Evolutionary conservation across 1,140 invertebrate species (phyloP), one percentile per base, ranked within the genome.

Genomic region (Aricia agestis): DNA sequence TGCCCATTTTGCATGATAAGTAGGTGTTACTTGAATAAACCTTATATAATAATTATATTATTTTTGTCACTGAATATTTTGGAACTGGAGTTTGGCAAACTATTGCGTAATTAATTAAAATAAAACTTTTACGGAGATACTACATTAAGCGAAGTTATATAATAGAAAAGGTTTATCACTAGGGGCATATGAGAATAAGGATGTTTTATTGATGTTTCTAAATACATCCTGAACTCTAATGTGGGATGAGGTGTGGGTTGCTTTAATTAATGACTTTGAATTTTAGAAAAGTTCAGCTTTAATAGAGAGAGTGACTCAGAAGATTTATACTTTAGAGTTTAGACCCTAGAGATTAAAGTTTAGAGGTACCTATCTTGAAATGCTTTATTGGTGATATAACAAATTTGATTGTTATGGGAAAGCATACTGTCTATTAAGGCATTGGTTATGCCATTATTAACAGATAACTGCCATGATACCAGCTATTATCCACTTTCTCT

Each of bases 41-140:
- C 10, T 52, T 52, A 52, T 13, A 15, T 52, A 52, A 52, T 52
- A 15, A 52, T 52, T 52, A 52, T 52, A 15, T 10, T 67, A 68
- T 68, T 57, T 67, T 67, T 6, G 15, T 67, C 67, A 31, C 19
- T 31, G 45, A 18, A 67, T 6, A 67, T 67, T 42, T 67, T 67
- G 66, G 19, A 52, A 52, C 45, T 10, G 1, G 13, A 52, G 45
- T 52, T 52, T 52, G 45, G 11, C 45, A 52, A 36, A 68, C 2
- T 15, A 57, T 11, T 52, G 18, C 13, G 45, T 13, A 13, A 52
- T 52, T 52, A 52, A 52, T 52, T 52, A 13, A 52, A 52, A 52
- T 52, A 52, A 52, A 52, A 25, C 59, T 61, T 61, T 18, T 61
- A 10, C 59, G 17, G 18, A 63, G 18, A 0, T 18, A 63, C 18